A percentile compares a stretch with the other conserved stretches of the same genome.
phyloP scores from a whole-genome alignment of 1,140 invertebrate species.

The Teleopsis dalmanni region DNA sequence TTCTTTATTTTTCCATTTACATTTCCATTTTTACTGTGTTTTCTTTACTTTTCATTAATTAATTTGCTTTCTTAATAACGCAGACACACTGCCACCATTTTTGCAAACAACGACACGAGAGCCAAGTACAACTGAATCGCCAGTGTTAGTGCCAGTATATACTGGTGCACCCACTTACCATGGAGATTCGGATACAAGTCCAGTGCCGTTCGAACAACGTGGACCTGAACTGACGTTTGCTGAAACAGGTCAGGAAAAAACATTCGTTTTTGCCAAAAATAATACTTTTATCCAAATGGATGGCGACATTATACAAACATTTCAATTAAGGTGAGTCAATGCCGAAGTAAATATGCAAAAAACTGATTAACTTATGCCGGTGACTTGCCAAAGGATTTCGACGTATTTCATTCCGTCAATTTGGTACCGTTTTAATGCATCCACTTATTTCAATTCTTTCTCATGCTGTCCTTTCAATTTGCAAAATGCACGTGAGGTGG shows the following conservation, averaged over 20 bases:
- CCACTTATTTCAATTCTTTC: too few species aligned
- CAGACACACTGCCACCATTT: constrained; percentile 41
- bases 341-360: neutral
- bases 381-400: neutral
- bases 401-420: neutral
- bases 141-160: constrained; percentile 41
- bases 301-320: constrained; percentile 74
- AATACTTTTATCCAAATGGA: constrained; percentile 83
- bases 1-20: neutral
- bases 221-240: constrained; percentile 71
- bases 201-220: constrained; percentile 61
- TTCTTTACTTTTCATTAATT: neutral
- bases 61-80: neutral
- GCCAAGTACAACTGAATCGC: constrained; percentile 46
- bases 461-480: too few species aligned
- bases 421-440: neutral
- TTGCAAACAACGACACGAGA: constrained; percentile 49
- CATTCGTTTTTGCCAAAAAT: constrained; percentile 80
- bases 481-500: too few species aligned
- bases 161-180: constrained; percentile 21
- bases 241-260: constrained; percentile 66
- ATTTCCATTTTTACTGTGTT: neutral
- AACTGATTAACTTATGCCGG: neutral
- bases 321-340: constrained; percentile 66
- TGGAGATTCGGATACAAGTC: constrained; percentile 29